Conservation (phyloP, 2,113 vertebrate species). For the Osmerus mordax region DNA sequence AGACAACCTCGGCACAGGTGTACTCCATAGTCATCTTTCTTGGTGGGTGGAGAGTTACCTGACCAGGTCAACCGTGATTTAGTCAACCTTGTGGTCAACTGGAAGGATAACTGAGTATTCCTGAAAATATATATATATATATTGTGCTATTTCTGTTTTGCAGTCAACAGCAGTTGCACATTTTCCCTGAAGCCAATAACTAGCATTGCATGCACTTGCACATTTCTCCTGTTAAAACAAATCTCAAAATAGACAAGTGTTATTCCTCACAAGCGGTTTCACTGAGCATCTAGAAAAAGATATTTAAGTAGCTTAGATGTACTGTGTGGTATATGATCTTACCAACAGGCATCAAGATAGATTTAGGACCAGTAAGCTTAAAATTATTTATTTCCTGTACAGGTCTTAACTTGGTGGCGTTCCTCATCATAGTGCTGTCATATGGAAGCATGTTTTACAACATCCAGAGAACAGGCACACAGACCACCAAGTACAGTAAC, state of each 20-base stretch:
- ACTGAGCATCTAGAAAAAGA: too few relatives aligned
- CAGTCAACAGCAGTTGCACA: too few relatives aligned
- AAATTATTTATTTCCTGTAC: constrained; percentile 27
- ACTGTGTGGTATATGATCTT: background rate
- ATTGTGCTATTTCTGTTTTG: background rate
- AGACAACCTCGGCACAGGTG: constrained; percentile 85
- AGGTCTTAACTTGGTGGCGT: constrained; percentile 94
- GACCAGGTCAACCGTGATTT: background rate
- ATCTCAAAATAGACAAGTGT: too few relatives aligned
- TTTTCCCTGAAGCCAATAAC: too few relatives aligned
- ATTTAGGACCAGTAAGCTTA: background rate
- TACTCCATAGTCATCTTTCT: constrained; percentile 95
- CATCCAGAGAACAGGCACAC: constrained; percentile 85
- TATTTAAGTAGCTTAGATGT: background rate
- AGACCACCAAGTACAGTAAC: constrained; percentile 87
- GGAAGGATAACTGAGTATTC: background rate
- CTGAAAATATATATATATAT: background rate
- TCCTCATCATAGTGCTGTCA: constrained; percentile 92
- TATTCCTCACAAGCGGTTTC: too few relatives aligned
- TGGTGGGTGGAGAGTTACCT: constrained; percentile 69
- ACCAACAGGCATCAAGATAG: background rate
- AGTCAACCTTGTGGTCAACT: background rate
- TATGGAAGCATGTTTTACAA: constrained; percentile 98
- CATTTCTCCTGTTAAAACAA: too few relatives aligned
- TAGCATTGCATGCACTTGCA: too few relatives aligned